A percentile compares a stretch with the other conserved stretches of the same genome.
These are phyloP conservation scores for Bombyx mori DNA, from an alignment of 1,140 invertebrate species.

Conservation along the genomic window DNA sequence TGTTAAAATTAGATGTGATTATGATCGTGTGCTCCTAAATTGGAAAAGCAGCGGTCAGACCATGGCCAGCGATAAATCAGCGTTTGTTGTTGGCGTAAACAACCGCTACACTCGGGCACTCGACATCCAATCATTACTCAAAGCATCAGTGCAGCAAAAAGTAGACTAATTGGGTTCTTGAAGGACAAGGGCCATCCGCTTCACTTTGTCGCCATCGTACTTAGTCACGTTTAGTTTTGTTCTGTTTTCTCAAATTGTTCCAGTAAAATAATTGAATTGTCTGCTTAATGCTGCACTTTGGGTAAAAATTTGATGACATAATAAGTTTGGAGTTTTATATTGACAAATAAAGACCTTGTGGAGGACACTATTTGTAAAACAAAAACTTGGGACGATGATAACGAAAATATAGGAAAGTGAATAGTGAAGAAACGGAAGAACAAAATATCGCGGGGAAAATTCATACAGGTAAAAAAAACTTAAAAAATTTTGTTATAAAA, in stretches of 20 bases:
- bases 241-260: constrained; percentile 19
- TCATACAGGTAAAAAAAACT: constrained; percentile 7
- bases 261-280: no score
- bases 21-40: constrained; percentile 28
- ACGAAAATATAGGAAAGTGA: constrained; percentile 18
- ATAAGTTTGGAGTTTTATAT: no score
- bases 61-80: constrained; percentile 47
- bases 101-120: constrained; percentile 33
- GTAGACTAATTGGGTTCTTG: constrained; percentile 61
- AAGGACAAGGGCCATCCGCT: constrained; percentile 59
- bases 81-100: constrained; percentile 53
- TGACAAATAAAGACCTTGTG: no score
- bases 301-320: no score
- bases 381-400: constrained; percentile 15
- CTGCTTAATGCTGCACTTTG: no score
- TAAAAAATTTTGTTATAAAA: constrained; percentile 15
- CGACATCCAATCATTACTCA: constrained; percentile 58
- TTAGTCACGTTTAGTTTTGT: constrained; percentile 67
- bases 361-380: constrained; percentile 13
- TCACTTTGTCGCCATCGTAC: constrained; percentile 53
- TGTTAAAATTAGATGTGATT: constrained; percentile 26
- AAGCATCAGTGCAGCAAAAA: constrained; percentile 64
- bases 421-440: constrained; percentile 15
- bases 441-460: constrained; percentile 8
- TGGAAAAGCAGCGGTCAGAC: constrained; percentile 15